Evolutionary conservation across 2,797 vertebrate genomes (phyloP).

Genomic region (Hippocampus kuda): DNA sequence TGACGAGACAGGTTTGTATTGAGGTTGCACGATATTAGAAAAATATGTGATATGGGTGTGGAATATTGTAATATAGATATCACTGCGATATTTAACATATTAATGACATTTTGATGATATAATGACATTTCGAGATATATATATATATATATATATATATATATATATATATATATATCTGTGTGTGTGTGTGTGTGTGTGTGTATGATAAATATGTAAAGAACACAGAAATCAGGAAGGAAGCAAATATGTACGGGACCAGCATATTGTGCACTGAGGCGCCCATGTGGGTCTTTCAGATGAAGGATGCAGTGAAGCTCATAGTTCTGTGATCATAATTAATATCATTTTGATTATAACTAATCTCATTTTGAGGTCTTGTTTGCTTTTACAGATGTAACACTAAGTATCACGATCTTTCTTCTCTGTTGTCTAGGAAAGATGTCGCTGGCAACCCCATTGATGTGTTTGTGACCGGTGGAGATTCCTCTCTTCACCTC

Average conservation of each 20-base stretch:
- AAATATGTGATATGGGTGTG: no score
- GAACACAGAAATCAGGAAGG: no score
- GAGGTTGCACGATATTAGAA: no score
- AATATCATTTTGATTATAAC: neutral
- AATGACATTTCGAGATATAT: no score
- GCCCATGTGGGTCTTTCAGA: neutral
- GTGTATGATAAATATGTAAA: no score
- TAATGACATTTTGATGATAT: no score
- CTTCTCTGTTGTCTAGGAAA: slow-evolving; percentile 40
- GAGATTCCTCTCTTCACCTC: slow-evolving; percentile 56
- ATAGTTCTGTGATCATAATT: neutral
- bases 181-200: no score
- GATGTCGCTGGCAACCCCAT: slow-evolving; percentile 39
- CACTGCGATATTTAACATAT: no score
- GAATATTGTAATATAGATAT: no score
- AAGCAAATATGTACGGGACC: no score
- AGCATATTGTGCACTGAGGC: neutral
- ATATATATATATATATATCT: no score
- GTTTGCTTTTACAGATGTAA: neutral
- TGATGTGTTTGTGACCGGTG: slow-evolving; percentile 60
- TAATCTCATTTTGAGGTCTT: neutral
- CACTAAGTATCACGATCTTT: neutral
- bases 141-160: no score
- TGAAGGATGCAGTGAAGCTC: neutral
- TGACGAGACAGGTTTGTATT: neutral